Conservation (phyloP, 1,140 invertebrate species). For the Stenopsyche tienmushanensis region DNA sequence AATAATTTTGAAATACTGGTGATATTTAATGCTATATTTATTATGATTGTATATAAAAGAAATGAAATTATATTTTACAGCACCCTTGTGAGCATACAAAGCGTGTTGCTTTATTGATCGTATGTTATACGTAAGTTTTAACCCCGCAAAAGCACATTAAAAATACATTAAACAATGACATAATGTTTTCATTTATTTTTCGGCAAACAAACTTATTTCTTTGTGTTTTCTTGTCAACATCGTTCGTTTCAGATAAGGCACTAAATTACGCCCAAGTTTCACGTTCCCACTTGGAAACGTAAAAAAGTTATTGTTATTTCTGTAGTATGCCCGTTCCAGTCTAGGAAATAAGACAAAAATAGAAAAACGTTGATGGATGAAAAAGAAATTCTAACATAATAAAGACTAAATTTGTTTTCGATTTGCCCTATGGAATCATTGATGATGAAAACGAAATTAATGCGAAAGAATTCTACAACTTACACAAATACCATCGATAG, state of each 20-base stretch:
- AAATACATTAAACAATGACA: constrained; percentile 27
- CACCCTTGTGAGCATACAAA: too few species aligned
- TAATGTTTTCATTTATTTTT: constrained; percentile 28
- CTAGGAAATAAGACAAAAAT: background rate
- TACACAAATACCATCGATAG: background rate
- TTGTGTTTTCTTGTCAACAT: constrained; percentile 27
- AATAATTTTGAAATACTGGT: too few species aligned
- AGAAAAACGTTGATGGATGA: background rate
- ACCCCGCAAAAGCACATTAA: constrained; percentile 11
- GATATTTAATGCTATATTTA: too few species aligned
- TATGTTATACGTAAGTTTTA: background rate
- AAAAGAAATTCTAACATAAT: background rate
- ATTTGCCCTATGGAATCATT: too few species aligned
- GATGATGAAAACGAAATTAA: too few species aligned
- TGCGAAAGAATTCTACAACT: background rate
- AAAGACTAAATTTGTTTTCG: background rate
- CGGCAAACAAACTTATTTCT: constrained; percentile 17
- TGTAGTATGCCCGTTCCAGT: background rate
- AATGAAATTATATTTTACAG: too few species aligned
- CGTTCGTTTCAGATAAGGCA: constrained; percentile 17
- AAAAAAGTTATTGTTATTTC: constrained; percentile 7
- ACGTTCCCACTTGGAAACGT: constrained; percentile 1
- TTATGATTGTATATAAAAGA: too few species aligned
- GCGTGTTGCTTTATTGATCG: background rate
- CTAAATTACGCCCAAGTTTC: constrained; percentile 22